Evolutionary conservation across 2,113 vertebrate genomes (phyloP).

Genomic region (Suncus etruscus): DNA sequence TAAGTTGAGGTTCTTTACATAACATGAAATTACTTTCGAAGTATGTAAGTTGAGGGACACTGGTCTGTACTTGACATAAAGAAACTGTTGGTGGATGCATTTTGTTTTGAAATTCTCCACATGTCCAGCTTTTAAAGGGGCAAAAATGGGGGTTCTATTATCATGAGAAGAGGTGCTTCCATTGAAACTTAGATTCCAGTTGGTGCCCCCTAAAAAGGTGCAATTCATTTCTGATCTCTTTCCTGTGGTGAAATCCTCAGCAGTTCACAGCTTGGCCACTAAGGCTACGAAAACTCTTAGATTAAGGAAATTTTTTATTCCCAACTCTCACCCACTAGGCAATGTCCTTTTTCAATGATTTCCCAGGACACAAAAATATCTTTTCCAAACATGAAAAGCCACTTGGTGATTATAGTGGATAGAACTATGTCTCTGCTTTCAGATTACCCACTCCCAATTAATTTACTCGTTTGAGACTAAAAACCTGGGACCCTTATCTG

Average conservation of each 20-base stretch:
- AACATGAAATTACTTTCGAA: neutral
- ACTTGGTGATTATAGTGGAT: neutral
- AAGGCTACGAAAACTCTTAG: neutral
- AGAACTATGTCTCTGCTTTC: neutral
- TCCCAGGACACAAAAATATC: neutral
- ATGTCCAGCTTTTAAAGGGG: neutral
- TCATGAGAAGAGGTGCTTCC: neutral
- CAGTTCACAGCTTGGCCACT: neutral
- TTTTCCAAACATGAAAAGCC: neutral
- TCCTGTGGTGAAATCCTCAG: neutral
- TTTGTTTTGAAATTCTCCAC: neutral
- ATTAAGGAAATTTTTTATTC: neutral
- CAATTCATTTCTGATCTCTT: neutral
- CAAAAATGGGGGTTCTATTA: neutral
- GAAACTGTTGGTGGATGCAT: constrained; percentile 1
- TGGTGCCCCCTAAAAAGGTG: constrained; percentile 28
- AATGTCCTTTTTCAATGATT: neutral
- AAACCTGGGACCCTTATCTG: neutral
- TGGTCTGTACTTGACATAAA: constrained; percentile 7
- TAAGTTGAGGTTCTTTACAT: neutral
- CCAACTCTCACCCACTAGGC: neutral
- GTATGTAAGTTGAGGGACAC: neutral
- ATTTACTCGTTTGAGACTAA: neutral
- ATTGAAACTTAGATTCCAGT: neutral
- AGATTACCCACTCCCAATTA: neutral